These are phyloP conservation scores for Asobara japonica DNA, from an alignment of 1,140 invertebrate species.

Conservation along the genomic window DNA sequence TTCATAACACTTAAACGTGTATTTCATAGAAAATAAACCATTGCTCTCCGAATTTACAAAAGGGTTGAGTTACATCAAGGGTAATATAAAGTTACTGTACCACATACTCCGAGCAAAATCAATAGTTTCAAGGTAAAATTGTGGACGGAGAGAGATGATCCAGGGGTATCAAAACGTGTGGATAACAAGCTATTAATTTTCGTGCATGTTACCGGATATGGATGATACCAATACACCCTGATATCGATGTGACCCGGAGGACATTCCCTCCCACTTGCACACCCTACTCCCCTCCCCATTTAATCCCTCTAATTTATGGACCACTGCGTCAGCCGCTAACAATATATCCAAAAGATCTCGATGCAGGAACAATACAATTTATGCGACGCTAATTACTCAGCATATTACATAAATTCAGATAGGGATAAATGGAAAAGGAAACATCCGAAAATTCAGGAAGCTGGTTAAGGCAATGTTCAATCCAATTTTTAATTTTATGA, in stretches of 20 bases:
- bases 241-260: constrained; percentile 23
- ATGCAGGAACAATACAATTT: not conserved
- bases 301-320: constrained; percentile 9
- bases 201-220: constrained; percentile 24
- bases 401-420: too few relatives aligned
- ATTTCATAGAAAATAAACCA: too few relatives aligned
- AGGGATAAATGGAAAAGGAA: too few relatives aligned
- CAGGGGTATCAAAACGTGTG: not conserved
- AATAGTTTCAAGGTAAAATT: not conserved
- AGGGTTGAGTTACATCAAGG: too few relatives aligned
- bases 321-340: not conserved
- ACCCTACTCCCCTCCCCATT: not conserved
- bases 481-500: too few relatives aligned
- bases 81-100: too few relatives aligned
- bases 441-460: too few relatives aligned
- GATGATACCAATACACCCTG: not conserved
- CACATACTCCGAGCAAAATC: not conserved
- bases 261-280: not conserved
- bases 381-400: too few relatives aligned
- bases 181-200: constrained; percentile 32
- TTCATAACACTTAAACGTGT: too few relatives aligned
- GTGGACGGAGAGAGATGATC: not conserved
- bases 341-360: not conserved
- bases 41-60: too few relatives aligned
- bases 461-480: too few relatives aligned